Percentiles rank a stretch among this genome's conserved stretches.
These are phyloP conservation scores for Lepidotrigona ventralis DNA, from an alignment of 1,140 invertebrate genomes.

Conservation along the genomic window DNA sequence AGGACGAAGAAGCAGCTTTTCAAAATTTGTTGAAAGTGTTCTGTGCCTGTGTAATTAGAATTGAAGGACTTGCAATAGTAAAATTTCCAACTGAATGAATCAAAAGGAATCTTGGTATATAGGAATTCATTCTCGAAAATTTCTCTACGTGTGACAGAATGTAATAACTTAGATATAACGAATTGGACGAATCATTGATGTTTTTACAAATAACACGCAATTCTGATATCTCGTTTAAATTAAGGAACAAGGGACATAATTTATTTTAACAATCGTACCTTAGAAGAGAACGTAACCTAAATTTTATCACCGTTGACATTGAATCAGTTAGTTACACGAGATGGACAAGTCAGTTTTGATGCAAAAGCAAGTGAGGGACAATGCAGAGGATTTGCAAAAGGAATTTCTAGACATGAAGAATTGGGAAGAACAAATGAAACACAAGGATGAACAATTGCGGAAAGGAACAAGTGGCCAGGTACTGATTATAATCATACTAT, in stretches of 20 bases:
- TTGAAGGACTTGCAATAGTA: background rate
- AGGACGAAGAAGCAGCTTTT: background rate
- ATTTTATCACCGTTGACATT: background rate
- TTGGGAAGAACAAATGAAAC: constrained; percentile 93
- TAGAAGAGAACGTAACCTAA: background rate
- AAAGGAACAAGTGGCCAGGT: constrained; percentile 59
- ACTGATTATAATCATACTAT: constrained; percentile 21
- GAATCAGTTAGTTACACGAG: constrained; percentile 43
- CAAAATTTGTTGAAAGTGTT: background rate
- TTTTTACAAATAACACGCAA: no score
- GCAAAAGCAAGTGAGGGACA: constrained; percentile 86
- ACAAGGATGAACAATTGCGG: constrained; percentile 85
- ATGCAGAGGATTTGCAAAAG: constrained; percentile 86
- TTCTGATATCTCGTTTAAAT: no score
- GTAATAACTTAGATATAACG: background rate
- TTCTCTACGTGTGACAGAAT: background rate
- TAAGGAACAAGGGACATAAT: background rate
- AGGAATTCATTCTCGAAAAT: background rate
- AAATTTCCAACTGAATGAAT: no score
- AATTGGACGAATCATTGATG: background rate
- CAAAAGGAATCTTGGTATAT: background rate
- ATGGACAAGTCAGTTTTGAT: constrained; percentile 80
- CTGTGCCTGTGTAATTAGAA: no score
- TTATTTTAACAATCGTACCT: background rate
- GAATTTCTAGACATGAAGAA: constrained; percentile 88